phyloP scores from a whole-genome alignment of 2,113 vertebrate species.

The Forbesichthys papilliferus region DNA sequence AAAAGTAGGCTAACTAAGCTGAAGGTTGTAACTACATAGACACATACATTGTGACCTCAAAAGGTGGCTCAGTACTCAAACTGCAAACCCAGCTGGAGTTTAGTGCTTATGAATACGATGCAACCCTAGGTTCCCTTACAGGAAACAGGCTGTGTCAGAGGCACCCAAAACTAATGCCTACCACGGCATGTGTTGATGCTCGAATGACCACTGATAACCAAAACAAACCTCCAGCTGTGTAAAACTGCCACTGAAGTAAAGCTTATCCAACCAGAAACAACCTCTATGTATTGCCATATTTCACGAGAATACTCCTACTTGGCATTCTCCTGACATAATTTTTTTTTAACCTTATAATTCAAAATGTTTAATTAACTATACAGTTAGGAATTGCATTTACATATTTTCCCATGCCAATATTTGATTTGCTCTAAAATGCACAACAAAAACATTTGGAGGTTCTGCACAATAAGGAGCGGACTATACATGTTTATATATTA shows the following conservation, averaged over 20 bases:
- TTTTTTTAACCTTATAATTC: slow-evolving; percentile 4
- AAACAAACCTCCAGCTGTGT: background rate
- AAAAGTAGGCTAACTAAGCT: slow-evolving; percentile 25
- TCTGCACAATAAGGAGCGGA: too few species aligned
- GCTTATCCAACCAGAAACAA: background rate
- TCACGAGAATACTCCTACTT: slow-evolving; percentile 15
- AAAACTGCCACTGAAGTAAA: background rate
- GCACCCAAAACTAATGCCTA: background rate
- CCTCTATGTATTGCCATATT: too few species aligned
- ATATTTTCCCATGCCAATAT: too few species aligned
- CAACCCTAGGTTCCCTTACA: background rate
- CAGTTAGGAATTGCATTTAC: too few species aligned
- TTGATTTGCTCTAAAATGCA: too few species aligned
- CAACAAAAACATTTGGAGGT: too few species aligned
- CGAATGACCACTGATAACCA: background rate
- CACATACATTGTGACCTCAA: slow-evolving; percentile 7
- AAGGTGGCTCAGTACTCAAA: slow-evolving; percentile 4
- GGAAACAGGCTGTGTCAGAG: background rate
- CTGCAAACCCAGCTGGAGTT: background rate
- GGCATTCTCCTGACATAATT: slow-evolving; percentile 14
- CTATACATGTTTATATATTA: too few species aligned
- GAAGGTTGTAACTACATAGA: background rate
- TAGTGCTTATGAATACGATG: slow-evolving; percentile 1
- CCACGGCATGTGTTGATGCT: background rate
- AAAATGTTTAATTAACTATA: background rate